Base-by-base conservation (phyloP, 2,113 vertebrate species). In the Lamprologus tigripictilis region DNA sequence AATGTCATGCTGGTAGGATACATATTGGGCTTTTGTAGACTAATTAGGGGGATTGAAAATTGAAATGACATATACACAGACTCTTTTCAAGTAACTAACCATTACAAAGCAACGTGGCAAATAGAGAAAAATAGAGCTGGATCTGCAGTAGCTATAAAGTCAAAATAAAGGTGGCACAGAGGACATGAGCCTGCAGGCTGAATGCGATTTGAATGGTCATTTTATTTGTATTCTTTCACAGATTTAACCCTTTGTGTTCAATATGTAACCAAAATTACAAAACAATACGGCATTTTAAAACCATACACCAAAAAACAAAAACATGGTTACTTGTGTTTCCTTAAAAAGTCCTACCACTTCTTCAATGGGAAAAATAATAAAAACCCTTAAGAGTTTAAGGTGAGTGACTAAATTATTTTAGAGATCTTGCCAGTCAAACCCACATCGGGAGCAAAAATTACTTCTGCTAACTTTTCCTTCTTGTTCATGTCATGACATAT, bases 281-380 rank as follows among this genome's bases (percentile, higher is more conserved):
- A 26, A 17, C 17, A 19, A 31, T 7, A 19, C 0, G 0, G 16
- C 42, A 47, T 76, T 47, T 76, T 42, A 16, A 76, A 47, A 0
- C 23, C 16, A 76, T 19, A 2, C 40, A 76, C 21, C 4, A 28
- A 42, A 42, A 71, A 14, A 12, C 10, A 2, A 66, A 66, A 66
- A 66, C 61, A 68, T 21, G 4, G 63, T 68, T 21, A 21, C 3
- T 68, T 12, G 35, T 0, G 63, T 68, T 68, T 21, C 63, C 63
- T 68, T 4, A 21, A 21, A 40, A 40, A 68, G 21, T 71, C 66
- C 13, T 23, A 4, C n/a, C n/a, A 7, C 2, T 23, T 23, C 2
- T 26, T 42, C 8, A 10, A 26, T 16, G 66, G 66, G 8, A 71
- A 71, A 4, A 71, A 42, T 23, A 9, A 71, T 71, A 42, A 71